These are phyloP conservation scores for Chrysina gloriosa DNA, from an alignment of 2,888 invertebrate genomes.

Conservation along the genomic window DNA sequence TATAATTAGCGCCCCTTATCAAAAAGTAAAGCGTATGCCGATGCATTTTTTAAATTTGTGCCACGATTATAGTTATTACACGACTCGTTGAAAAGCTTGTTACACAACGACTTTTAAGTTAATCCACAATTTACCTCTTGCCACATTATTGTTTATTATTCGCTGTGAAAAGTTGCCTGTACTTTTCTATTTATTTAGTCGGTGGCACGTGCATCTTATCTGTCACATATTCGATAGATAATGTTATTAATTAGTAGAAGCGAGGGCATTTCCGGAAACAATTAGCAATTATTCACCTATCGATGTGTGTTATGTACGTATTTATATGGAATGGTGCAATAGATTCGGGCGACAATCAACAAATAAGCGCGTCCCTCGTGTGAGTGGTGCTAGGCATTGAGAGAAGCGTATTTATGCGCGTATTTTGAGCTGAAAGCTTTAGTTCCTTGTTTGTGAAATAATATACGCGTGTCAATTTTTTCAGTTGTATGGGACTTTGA, in stretches of 20 bases:
- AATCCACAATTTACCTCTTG: slow-evolving; percentile 4
- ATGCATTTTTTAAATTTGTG: not conserved
- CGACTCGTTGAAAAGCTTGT: not conserved
- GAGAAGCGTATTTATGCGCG: no score
- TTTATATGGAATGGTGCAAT: no score
- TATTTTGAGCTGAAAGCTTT: no score
- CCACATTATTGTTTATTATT: not conserved
- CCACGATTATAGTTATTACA: not conserved
- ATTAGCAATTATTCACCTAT: not conserved
- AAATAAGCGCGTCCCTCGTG: not conserved
- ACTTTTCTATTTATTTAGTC: not conserved
- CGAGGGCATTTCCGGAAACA: slow-evolving; percentile 22
- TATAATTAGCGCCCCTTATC: no score
- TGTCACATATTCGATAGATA: slow-evolving; percentile 6
- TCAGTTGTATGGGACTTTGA: no score
- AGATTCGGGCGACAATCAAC: not conserved
- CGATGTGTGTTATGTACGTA: no score
- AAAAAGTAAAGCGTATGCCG: not conserved
- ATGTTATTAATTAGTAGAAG: slow-evolving; percentile 2
- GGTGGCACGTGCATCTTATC: slow-evolving; percentile 8
- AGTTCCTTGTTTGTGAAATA: no score
- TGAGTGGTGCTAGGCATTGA: no score
- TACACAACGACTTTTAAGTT: slow-evolving; percentile 4
- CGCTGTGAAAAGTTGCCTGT: not conserved
- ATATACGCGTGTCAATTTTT: no score